phyloP scores from a whole-genome alignment of 2,797 vertebrate genomes.

The Lepilemur ruficaudatus region DNA sequence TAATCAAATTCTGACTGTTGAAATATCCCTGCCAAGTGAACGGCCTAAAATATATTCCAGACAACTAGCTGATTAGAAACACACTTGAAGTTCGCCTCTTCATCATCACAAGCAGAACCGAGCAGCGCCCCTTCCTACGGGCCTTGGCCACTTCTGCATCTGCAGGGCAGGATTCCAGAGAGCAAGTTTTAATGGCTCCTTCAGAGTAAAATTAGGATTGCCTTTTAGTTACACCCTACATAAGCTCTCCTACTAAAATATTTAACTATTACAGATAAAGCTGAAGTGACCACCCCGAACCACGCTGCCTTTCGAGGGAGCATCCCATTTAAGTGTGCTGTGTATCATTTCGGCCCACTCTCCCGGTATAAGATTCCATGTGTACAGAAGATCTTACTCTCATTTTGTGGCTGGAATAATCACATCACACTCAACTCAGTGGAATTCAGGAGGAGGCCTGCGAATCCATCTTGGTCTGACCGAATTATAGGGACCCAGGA shows the following conservation, averaged over 20 bases:
- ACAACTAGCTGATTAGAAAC: neutral
- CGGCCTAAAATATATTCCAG: neutral
- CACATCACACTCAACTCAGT: neutral
- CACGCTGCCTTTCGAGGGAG: neutral
- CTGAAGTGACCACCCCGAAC: neutral
- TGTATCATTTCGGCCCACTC: too few relatives aligned
- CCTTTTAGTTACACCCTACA: neutral
- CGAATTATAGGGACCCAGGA: neutral
- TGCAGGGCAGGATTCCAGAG: neutral
- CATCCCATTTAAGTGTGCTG: neutral
- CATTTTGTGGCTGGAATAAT: neutral
- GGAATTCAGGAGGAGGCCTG: neutral
- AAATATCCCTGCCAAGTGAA: neutral
- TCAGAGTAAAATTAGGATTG: neutral
- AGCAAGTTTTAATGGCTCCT: neutral
- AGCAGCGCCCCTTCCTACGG: neutral
- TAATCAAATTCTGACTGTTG: too few relatives aligned
- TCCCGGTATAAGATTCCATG: rapidly evolving
- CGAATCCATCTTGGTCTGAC: neutral
- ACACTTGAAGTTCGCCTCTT: neutral
- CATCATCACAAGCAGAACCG: neutral
- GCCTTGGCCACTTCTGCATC: neutral
- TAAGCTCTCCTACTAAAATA: neutral
- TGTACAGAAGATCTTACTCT: rapidly evolving
- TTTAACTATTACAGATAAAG: neutral